phyloP scores from a whole-genome alignment of 1,140 invertebrate species.

The Cydia pomonella region DNA sequence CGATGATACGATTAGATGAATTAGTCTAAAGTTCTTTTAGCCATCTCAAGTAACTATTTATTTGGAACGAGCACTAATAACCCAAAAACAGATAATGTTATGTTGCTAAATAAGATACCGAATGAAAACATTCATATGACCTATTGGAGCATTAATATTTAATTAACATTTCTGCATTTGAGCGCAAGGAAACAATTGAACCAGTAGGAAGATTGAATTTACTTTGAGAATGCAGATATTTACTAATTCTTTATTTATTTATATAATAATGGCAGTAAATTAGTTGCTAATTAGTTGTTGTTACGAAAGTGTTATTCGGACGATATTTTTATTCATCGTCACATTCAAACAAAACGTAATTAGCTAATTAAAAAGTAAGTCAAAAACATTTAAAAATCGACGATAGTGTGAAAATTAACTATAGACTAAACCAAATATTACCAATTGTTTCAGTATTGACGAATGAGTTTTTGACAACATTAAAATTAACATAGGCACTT shows the following conservation, averaged over 20 bases:
- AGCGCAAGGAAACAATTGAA: not conserved
- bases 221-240: slow-evolving; percentile 2
- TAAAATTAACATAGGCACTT: no score
- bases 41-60: not conserved
- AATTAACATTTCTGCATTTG: not conserved
- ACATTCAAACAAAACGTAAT: not conserved
- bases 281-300: not conserved
- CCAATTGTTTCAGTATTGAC: no score
- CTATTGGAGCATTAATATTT: not conserved
- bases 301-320: no score
- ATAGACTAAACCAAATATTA: no score
- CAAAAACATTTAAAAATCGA: no score
- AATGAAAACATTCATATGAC: not conserved
- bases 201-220: not conserved
- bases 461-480: no score
- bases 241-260: not conserved
- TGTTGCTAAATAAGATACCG: not conserved
- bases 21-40: not conserved
- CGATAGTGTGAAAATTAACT: no score
- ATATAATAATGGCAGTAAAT: not conserved
- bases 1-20: slow-evolving; percentile 5
- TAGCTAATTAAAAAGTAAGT: not conserved
- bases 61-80: slow-evolving; percentile 9
- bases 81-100: not conserved
- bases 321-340: no score